phyloP scores from a whole-genome alignment of 53 echinoderm and acorn worm genomes.

The Holothuria leucospilota region DNA sequence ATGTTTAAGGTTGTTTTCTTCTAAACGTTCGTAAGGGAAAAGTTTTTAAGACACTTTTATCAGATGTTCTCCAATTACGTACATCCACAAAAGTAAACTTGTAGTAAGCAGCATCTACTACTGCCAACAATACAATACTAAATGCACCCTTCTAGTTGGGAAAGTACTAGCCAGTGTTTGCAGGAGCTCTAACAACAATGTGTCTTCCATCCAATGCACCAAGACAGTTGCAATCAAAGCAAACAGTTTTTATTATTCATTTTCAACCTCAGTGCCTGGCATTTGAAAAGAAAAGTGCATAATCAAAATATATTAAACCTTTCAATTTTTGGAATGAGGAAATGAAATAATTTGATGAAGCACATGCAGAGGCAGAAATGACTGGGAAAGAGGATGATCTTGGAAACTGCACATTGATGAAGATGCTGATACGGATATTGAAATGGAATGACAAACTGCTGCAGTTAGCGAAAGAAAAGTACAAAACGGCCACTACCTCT shows the following conservation, averaged over 20 bases:
- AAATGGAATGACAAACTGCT: too few relatives aligned
- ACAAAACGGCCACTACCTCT: background rate
- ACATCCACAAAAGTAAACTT: constrained; percentile 54
- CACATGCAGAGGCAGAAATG: too few relatives aligned
- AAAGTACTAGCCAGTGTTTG: constrained; percentile 35
- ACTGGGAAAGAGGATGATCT: too few relatives aligned
- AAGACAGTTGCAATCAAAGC: constrained; percentile 48
- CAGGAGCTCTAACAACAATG: constrained; percentile 26
- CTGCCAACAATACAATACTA: constrained; percentile 33
- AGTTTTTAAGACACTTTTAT: constrained; percentile 46
- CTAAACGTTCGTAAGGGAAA: too few relatives aligned
- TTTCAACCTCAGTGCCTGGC: background rate
- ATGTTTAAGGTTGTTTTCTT: too few relatives aligned
- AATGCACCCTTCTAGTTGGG: constrained; percentile 52
- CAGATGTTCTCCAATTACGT: constrained; percentile 15
- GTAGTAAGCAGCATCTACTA: constrained; percentile 55
- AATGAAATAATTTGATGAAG: too few relatives aligned
- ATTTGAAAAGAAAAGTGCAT: background rate
- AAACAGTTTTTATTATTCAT: background rate
- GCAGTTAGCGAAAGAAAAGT: background rate
- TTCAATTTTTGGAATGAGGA: too few relatives aligned
- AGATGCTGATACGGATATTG: too few relatives aligned
- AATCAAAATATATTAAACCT: background rate
- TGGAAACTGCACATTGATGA: too few relatives aligned
- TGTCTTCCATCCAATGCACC: constrained; percentile 61